Conservation (phyloP, 2,888 invertebrate genomes). For the Plagodis pulveraria region DNA sequence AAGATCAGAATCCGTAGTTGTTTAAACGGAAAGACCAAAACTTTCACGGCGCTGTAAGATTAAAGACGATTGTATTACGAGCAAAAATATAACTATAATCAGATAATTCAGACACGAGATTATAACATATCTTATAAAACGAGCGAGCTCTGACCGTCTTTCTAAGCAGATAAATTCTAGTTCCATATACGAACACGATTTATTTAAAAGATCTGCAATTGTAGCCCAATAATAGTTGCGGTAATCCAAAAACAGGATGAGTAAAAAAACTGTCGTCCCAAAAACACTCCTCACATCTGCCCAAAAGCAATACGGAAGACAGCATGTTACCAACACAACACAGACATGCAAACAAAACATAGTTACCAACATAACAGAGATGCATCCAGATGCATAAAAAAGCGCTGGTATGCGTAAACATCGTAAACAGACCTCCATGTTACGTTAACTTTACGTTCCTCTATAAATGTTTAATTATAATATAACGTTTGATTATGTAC, state of each 20-base stretch:
- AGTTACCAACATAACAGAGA: slow-evolving; percentile 25
- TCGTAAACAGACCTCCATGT: slow-evolving; percentile 31
- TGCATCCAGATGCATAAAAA: slow-evolving; percentile 30
- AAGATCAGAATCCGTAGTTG: too few species aligned
- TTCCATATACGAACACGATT: too few species aligned
- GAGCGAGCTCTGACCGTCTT: too few species aligned
- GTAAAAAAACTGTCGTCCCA: slow-evolving; percentile 8
- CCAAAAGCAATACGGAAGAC: slow-evolving; percentile 35
- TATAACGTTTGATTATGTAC: slow-evolving; percentile 24
- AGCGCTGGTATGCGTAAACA: slow-evolving; percentile 38
- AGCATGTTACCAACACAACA: slow-evolving; percentile 26
- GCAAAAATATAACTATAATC: too few species aligned
- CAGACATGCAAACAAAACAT: slow-evolving; percentile 6
- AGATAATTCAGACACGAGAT: too few species aligned
- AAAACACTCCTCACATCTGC: slow-evolving; percentile 21
- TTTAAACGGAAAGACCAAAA: too few species aligned
- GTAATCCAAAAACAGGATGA: not conserved
- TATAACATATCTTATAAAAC: too few species aligned
- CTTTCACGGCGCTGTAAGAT: too few species aligned
- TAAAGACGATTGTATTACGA: too few species aligned
- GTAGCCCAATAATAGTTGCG: slow-evolving; percentile 1
- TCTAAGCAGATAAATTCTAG: too few species aligned
- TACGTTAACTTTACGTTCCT: slow-evolving; percentile 18
- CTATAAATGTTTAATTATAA: slow-evolving; percentile 28
- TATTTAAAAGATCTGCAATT: too few species aligned